phyloP scores from a whole-genome alignment of 2,888 invertebrate genomes.

The Pyrochroa serraticornis region DNA sequence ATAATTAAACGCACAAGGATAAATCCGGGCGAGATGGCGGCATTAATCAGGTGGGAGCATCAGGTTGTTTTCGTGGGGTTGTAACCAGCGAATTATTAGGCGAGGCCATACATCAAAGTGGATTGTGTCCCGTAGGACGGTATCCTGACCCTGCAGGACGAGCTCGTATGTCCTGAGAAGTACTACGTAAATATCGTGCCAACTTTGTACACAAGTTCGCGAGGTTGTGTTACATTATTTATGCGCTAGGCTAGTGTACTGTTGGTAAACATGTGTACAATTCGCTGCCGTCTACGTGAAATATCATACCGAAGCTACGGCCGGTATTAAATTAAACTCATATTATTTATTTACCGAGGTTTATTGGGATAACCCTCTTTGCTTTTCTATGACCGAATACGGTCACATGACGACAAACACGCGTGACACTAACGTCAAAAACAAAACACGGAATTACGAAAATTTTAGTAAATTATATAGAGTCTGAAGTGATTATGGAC shows the following conservation, averaged over 20 bases:
- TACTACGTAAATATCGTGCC: conserved; percentile 16
- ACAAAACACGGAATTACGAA: too few relatives aligned
- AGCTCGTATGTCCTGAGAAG: conserved; percentile 4
- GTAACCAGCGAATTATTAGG: not conserved
- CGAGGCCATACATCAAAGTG: conserved; percentile 13
- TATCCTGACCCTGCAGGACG: conserved; percentile 13
- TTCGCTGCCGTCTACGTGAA: not conserved
- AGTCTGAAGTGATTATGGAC: too few relatives aligned
- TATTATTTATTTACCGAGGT: too few relatives aligned
- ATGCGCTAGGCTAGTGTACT: conserved; percentile 5
- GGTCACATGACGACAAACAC: too few relatives aligned
- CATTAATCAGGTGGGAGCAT: conserved; percentile 1
- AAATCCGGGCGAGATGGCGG: too few relatives aligned
- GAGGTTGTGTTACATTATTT: conserved; percentile 14
- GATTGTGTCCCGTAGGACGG: conserved; percentile 13
- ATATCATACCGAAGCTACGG: too few relatives aligned
- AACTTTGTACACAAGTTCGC: conserved; percentile 17
- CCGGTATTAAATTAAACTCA: too few relatives aligned
- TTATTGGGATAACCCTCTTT: too few relatives aligned
- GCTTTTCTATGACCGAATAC: too few relatives aligned
- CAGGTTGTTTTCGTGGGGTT: conserved; percentile 15
- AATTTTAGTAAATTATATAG: too few relatives aligned
- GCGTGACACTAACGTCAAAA: too few relatives aligned
- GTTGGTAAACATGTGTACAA: conserved; percentile 21
- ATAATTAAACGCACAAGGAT: too few relatives aligned